Conservation (phyloP, 2,113 vertebrate genomes). For the Naja naja region DNA sequence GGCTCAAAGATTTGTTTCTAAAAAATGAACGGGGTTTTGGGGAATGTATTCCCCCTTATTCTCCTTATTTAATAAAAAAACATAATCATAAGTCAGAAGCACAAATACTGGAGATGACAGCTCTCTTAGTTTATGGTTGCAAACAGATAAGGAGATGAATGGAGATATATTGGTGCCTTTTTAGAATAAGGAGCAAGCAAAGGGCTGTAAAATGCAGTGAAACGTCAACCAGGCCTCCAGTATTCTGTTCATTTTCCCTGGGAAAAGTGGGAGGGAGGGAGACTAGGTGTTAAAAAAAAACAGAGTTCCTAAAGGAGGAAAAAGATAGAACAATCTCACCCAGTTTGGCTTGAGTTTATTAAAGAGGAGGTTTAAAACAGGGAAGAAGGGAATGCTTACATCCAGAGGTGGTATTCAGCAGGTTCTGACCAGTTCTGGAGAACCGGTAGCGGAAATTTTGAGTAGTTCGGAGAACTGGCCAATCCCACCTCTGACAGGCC, state of each 20-base stretch:
- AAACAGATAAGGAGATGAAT: slow-evolving; percentile 26
- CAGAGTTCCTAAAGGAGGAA: not conserved
- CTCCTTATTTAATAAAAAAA: slow-evolving; percentile 29
- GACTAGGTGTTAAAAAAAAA: not conserved
- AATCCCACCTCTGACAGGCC: no score
- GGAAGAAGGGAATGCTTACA: not conserved
- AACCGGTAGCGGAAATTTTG: no score
- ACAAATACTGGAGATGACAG: slow-evolving; percentile 28
- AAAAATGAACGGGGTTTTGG: slow-evolving; percentile 1
- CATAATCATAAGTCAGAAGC: slow-evolving; percentile 28
- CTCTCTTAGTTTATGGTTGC: slow-evolving; percentile 27
- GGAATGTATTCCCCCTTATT: not conserved
- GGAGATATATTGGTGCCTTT: slow-evolving; percentile 18
- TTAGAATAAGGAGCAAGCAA: slow-evolving; percentile 17
- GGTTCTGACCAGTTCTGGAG: no score
- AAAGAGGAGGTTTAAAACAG: not conserved
- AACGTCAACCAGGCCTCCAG: not conserved
- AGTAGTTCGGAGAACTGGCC: no score
- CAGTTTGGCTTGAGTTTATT: slow-evolving; percentile 6
- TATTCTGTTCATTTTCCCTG: not conserved
- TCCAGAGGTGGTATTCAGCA: no score
- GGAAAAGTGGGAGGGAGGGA: not conserved
- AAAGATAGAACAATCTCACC: not conserved
- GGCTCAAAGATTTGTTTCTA: slow-evolving; percentile 7
- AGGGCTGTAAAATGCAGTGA: not conserved